Percentiles rank a stretch among this genome's conserved stretches.
Conservation (phyloP, 2,888 invertebrate genomes). For the Acronicta psi region DNA sequence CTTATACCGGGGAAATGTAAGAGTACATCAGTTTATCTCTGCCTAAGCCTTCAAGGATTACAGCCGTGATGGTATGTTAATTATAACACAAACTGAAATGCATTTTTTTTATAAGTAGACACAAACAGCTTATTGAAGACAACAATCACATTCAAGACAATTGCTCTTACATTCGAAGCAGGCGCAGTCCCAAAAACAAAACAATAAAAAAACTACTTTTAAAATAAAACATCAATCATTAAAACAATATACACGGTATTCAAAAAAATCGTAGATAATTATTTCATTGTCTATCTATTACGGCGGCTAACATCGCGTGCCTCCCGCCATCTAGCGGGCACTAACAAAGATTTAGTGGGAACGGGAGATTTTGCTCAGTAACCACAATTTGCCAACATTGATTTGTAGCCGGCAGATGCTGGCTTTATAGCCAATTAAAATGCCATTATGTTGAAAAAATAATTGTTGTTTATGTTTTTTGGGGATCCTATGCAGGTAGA, state of each 20-base stretch:
- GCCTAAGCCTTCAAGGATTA: too few relatives aligned
- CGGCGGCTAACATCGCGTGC: conserved; percentile 69
- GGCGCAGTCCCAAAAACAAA: conserved; percentile 4
- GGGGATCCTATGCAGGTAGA: background rate
- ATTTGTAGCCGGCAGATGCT: conserved; percentile 68
- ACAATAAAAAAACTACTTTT: background rate
- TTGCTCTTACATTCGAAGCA: conserved; percentile 11
- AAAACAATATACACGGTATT: too few relatives aligned
- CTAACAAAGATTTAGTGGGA: conserved; percentile 77
- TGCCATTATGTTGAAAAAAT: conserved; percentile 59
- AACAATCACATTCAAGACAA: background rate
- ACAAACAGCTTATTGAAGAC: background rate
- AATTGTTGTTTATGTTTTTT: conserved; percentile 39
- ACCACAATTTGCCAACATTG: conserved; percentile 68
- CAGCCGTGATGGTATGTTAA: too few relatives aligned
- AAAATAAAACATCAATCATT: background rate
- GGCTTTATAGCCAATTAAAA: conserved; percentile 72
- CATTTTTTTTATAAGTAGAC: too few relatives aligned
- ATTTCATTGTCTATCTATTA: conserved; percentile 5
- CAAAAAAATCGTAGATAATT: background rate
- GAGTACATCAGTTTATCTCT: too few relatives aligned
- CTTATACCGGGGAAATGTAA: too few relatives aligned
- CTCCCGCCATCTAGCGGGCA: conserved; percentile 68
- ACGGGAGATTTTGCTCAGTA: conserved; percentile 62
- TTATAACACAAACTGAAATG: too few relatives aligned